Percentiles rank a stretch among this genome's conserved stretches.
phyloP scores from a whole-genome alignment of 2,797 vertebrate species.

The Epinephelus malabaricus region DNA sequence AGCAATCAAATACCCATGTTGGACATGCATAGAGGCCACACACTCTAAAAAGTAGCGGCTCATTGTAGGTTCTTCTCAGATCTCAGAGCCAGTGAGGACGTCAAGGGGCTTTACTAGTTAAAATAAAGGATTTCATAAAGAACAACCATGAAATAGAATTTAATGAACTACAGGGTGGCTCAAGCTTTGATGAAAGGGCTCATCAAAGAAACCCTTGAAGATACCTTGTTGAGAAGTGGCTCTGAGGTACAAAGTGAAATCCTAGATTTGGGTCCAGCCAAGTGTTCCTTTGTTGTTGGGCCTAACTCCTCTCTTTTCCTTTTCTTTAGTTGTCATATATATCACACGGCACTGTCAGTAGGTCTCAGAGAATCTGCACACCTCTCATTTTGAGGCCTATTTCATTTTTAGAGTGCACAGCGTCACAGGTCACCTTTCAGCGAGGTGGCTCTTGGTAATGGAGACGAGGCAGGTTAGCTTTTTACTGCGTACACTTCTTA shows the following conservation, averaged over 20 bases:
- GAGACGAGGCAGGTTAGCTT: constrained; percentile 5
- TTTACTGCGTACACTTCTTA: constrained; percentile 14
- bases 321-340: neutral
- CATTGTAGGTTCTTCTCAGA: neutral
- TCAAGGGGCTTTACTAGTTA: neutral
- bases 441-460: constrained; percentile 10
- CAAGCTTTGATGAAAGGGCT: constrained; percentile 11
- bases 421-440: constrained; percentile 21
- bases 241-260: constrained; percentile 18
- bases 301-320: neutral
- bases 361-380: neutral
- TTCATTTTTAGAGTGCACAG: constrained; percentile 16
- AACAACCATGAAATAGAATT: neutral
- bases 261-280: neutral
- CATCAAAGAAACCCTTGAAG: constrained; percentile 8
- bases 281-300: neutral
- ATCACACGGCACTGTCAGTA: neutral
- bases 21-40: constrained; percentile 49
- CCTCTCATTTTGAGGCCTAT: neutral
- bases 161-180: neutral
- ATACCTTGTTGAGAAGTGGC: neutral
- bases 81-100: neutral
- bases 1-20: constrained; percentile 53
- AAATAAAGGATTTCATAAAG: neutral
- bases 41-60: neutral